A percentile compares a stretch with the other conserved stretches of the same genome.
Evolutionary conservation across 2,113 vertebrate species (phyloP).

Genomic region (Ptychochromis oligacanthus): DNA sequence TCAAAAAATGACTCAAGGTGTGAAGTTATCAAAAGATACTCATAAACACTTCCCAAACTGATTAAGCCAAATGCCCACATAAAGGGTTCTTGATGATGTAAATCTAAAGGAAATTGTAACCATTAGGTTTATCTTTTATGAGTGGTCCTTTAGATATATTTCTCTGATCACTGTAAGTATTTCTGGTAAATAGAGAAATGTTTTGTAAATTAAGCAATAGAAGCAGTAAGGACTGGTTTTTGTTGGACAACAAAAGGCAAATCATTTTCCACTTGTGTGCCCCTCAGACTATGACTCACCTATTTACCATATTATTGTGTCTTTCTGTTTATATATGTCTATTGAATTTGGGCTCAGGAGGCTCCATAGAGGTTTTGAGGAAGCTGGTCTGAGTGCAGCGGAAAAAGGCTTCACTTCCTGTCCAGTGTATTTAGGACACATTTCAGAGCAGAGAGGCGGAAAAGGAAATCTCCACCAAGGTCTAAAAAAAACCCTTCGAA

Average conservation of each 20-base stretch:
- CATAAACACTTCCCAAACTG: neutral
- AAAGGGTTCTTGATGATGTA: neutral
- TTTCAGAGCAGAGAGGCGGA: slow-evolving; percentile 14
- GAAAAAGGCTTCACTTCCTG: slow-evolving; percentile 78
- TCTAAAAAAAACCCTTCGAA: slow-evolving; percentile 25
- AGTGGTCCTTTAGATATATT: neutral
- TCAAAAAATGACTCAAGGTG: too few relatives aligned
- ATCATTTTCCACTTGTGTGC: slow-evolving; percentile 28
- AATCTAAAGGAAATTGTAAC: slow-evolving; percentile 10
- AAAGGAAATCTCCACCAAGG: slow-evolving; percentile 42
- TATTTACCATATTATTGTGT: neutral
- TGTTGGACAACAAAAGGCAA: neutral
- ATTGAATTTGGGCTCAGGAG: neutral
- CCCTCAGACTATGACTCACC: neutral
- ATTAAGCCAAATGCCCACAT: neutral
- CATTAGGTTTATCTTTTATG: slow-evolving; percentile 16
- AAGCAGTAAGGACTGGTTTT: neutral
- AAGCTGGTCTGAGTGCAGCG: slow-evolving; percentile 57
- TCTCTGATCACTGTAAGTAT: neutral
- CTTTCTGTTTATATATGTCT: neutral
- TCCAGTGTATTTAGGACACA: slow-evolving; percentile 28
- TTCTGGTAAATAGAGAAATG: neutral
- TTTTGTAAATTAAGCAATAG: neutral
- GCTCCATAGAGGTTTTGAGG: slow-evolving; percentile 13
- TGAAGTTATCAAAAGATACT: too few relatives aligned